Evolutionary conservation across 1,140 invertebrate species (phyloP), one percentile per base, ranked within the genome.

Genomic region (Leptopilina clavipes): DNA sequence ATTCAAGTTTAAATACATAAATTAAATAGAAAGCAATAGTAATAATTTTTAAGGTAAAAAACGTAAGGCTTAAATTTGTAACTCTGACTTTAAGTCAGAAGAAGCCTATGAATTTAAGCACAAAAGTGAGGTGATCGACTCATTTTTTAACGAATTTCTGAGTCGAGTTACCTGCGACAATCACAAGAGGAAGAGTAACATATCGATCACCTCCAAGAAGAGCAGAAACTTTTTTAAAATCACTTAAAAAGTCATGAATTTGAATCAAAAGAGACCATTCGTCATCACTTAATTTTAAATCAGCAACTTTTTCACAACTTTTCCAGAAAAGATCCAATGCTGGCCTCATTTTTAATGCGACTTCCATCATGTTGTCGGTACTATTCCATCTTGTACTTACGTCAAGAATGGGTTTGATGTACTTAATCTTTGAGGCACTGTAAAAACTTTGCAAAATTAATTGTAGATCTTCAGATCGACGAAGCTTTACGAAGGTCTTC

Each of bases 361-460:
- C 43, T 74, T 74, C 59, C 54, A 74, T 74, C 31, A 14, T 74
- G 43, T 59, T 8, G 45, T 48, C 25, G n/a, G 74, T 52, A 43
- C 74, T 75, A 71, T 75, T 52, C 74, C 65, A 75, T 25, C 65
- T 17, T 19, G 74, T 71, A 45, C n/a, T 52, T 54, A 75, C 44
- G 12, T 71, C 43, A 71, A 71, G 48, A 9, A 75, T 11, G 37
- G 74, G 74, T 40, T 75, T 71, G 31, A 54, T 7, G 70, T 48
- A 75, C 43, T 71, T 71, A 71, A 71, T 48, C 18, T 45, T 45
- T 40, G 45, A 59, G 31, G 74, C 22, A 40, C 25, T 17, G 45
- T 65, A 75, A 25, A 70, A 71, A 31, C 44, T 48, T 56, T 71
- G 70, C 54, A 75, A 75, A 17, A 25, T 14, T 56, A 44, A 45